phyloP scores from a whole-genome alignment of 2,888 invertebrate species.

The Mesorhabditis belari region DNA sequence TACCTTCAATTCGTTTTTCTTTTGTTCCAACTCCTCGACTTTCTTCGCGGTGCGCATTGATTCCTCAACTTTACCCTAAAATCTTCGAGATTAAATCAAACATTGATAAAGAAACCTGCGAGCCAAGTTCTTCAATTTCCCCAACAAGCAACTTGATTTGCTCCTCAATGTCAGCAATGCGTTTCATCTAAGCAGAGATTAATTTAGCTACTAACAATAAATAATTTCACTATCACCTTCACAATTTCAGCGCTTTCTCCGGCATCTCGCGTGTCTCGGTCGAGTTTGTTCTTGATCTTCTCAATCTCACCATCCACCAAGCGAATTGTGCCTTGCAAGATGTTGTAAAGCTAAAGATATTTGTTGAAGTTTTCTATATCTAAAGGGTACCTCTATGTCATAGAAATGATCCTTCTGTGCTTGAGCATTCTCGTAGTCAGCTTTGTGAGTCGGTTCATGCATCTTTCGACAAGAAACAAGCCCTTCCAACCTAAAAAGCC shows the following conservation, averaged over 20 bases:
- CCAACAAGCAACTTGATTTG: slow-evolving; percentile 23
- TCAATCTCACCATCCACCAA: slow-evolving; percentile 44
- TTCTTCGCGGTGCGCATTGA: too few species aligned
- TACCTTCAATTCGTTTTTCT: slow-evolving; percentile 47
- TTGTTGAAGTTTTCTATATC: too few species aligned
- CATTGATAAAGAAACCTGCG: too few species aligned
- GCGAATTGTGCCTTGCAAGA: slow-evolving; percentile 36
- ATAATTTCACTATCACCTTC: slow-evolving; percentile 27
- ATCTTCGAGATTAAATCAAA: too few species aligned
- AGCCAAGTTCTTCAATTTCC: too few species aligned
- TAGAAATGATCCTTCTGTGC: slow-evolving; percentile 84
- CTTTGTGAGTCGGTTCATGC: slow-evolving; percentile 94
- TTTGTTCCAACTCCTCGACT: slow-evolving; percentile 36
- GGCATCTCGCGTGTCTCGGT: background rate
- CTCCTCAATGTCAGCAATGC: slow-evolving; percentile 22
- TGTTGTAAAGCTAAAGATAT: slow-evolving; percentile 39
- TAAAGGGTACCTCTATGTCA: slow-evolving; percentile 71
- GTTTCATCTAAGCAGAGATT: slow-evolving; percentile 6
- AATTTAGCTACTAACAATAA: background rate
- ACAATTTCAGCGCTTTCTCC: slow-evolving; percentile 25
- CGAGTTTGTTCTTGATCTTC: slow-evolving; percentile 28
- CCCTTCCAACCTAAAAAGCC: slow-evolving; percentile 17
- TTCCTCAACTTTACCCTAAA: too few species aligned
- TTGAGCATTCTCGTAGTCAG: slow-evolving; percentile 87
- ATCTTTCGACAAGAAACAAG: slow-evolving; percentile 74